Evolutionary conservation across 2,888 invertebrate species (phyloP).

Genomic region (Lasioglossum figueresi): DNA sequence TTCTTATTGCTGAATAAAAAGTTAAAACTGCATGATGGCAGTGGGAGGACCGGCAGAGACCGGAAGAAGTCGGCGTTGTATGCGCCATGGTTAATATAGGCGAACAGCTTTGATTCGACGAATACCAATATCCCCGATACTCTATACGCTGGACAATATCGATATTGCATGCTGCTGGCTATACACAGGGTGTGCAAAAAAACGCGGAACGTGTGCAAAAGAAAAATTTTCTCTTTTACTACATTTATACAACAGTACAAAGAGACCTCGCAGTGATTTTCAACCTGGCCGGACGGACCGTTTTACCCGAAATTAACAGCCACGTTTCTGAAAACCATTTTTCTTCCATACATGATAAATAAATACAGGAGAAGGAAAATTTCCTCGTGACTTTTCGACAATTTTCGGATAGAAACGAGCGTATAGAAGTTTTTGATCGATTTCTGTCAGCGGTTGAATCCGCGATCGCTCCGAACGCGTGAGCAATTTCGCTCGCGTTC

Average conservation of each 20-base stretch:
- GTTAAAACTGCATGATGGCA: slow-evolving; percentile 60
- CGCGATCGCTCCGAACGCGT: slow-evolving; percentile 53
- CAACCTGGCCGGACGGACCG: neutral
- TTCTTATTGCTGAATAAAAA: slow-evolving; percentile 79
- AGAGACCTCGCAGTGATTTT: neutral
- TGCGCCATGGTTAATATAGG: slow-evolving; percentile 48
- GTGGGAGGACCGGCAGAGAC: neutral
- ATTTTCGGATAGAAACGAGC: neutral
- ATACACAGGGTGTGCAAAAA: slow-evolving; percentile 17
- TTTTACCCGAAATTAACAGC: neutral
- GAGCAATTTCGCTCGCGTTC: slow-evolving; percentile 44
- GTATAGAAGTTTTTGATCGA: neutral
- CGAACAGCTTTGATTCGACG: slow-evolving; percentile 61
- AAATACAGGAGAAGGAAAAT: neutral
- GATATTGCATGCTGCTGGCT: slow-evolving; percentile 66
- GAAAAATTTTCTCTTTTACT: neutral
- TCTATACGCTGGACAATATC: slow-evolving; percentile 47
- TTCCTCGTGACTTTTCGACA: neutral
- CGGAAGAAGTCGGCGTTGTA: slow-evolving; percentile 27
- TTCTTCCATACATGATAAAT: neutral
- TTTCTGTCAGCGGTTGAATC: neutral
- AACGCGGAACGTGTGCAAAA: neutral
- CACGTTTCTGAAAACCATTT: neutral
- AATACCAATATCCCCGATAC: slow-evolving; percentile 50
- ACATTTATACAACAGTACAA: neutral